Percentiles rank a stretch among this genome's conserved stretches.
These are phyloP conservation scores for Cephus pygmeus DNA, from an alignment of 2,888 invertebrate genomes.

Conservation along the genomic window DNA sequence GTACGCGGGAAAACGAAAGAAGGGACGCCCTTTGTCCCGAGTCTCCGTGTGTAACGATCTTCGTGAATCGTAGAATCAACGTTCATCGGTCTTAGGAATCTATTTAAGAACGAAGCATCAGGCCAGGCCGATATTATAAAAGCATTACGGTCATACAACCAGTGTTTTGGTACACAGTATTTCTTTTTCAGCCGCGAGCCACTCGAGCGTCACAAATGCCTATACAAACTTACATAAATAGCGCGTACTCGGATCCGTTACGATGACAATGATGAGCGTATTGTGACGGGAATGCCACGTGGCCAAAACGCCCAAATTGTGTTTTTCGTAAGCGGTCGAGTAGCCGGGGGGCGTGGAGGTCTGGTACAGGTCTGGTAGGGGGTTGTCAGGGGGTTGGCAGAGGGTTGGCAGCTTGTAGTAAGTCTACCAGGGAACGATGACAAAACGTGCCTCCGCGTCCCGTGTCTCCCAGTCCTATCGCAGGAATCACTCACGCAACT, in stretches of 20 bases:
- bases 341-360: slow-evolving; percentile 25
- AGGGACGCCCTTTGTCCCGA: too few species aligned
- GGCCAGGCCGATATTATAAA: neutral
- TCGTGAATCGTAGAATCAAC: too few species aligned
- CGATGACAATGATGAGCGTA: slow-evolving; percentile 48
- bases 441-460: slow-evolving; percentile 20
- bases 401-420: too few species aligned
- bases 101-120: too few species aligned
- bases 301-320: slow-evolving; percentile 51
- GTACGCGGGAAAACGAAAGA: too few species aligned
- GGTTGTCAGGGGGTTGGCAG: neutral
- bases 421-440: slow-evolving; percentile 14
- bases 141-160: neutral
- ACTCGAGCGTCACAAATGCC: slow-evolving; percentile 47
- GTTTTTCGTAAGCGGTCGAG: slow-evolving; percentile 41
- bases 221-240: slow-evolving; percentile 37
- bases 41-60: too few species aligned
- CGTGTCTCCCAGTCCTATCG: slow-evolving; percentile 8
- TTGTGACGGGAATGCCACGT: slow-evolving; percentile 58
- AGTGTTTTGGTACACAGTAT: neutral
- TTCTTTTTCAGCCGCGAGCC: slow-evolving; percentile 8
- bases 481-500: slow-evolving; percentile 23
- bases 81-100: too few species aligned
- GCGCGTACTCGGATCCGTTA: slow-evolving; percentile 45
- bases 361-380: neutral